Conservation (phyloP, 2,797 vertebrate genomes). For the Anguilla megastoma region DNA sequence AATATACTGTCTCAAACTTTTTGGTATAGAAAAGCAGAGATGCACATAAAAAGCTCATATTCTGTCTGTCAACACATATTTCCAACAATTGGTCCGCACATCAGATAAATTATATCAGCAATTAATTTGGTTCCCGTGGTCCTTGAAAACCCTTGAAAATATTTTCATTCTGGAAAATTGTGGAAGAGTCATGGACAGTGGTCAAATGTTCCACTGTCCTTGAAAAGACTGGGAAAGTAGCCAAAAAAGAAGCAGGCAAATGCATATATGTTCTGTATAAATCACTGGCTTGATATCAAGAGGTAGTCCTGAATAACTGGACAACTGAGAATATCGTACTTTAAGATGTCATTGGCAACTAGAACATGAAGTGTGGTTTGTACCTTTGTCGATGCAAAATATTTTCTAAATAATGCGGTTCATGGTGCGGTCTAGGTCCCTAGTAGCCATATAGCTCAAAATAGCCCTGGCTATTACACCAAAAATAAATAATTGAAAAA, state of each 20-base stretch:
- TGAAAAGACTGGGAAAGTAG: neutral
- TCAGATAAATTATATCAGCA: neutral
- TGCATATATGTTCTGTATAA: neutral
- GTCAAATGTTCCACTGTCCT: neutral
- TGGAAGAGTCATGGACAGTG: neutral
- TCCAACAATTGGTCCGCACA: neutral
- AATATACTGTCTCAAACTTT: neutral
- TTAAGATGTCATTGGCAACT: no score
- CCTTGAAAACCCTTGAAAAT: slow-evolving; percentile 2
- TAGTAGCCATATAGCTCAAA: no score
- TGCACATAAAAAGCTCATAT: neutral
- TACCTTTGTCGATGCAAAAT: no score
- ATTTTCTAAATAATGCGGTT: no score
- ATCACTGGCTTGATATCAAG: neutral
- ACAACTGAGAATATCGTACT: neutral
- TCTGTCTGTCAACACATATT: neutral
- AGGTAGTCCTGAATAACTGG: neutral
- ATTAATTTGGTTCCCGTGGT: neutral
- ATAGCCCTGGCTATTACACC: no score
- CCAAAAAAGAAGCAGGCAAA: neutral
- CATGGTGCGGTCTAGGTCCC: no score
- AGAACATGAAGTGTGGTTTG: no score
- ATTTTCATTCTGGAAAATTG: neutral
- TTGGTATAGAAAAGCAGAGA: neutral
- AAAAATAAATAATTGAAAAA: no score